These are phyloP conservation scores for Micrasema longulum DNA, from an alignment of 1,140 invertebrate genomes.

Conservation along the genomic window DNA sequence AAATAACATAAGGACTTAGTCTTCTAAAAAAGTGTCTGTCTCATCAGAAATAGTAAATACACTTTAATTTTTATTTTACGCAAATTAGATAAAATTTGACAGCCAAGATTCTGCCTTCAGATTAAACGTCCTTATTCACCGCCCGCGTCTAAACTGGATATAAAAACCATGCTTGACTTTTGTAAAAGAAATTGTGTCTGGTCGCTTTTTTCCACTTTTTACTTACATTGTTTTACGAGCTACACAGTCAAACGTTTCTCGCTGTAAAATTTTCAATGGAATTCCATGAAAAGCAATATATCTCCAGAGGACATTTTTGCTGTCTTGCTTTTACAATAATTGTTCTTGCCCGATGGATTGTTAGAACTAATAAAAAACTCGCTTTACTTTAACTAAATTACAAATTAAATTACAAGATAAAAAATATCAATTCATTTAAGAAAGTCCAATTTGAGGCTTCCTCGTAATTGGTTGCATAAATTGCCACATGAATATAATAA, in stretches of 20 bases:
- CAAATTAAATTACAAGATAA: no score
- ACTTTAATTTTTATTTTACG: no score
- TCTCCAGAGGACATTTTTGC: constrained; percentile 20
- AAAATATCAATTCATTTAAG: no score
- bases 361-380: no score
- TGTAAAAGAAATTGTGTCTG: constrained; percentile 37
- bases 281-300: constrained; percentile 32
- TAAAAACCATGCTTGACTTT: constrained; percentile 19
- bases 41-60: no score
- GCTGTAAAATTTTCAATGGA: constrained; percentile 35
- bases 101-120: background rate
- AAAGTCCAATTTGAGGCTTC: no score
- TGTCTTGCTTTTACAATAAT: no score
- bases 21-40: no score
- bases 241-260: constrained; percentile 34
- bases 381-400: no score
- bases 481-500: no score
- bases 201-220: background rate
- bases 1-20: no score
- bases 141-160: background rate
- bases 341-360: background rate
- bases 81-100: background rate
- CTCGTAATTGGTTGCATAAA: no score
- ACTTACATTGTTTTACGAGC: constrained; percentile 31
- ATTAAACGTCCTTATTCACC: constrained; percentile 14